Percentiles rank a stretch among this genome's conserved stretches.
Conservation (phyloP, 2,113 vertebrate species). For the human (Homo sapiens) region GRCh38 chr13:35930001-35930500, state of each 20-base stretch:
- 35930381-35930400: background rate
- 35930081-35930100: background rate
- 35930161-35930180: background rate
- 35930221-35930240: background rate
- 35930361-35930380: background rate
- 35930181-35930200: slow-evolving; percentile 11
- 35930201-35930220: background rate
- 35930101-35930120: background rate
- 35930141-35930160: background rate
- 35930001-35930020: background rate
- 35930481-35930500: too few relatives aligned
- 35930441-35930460: too few relatives aligned
- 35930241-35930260: background rate
- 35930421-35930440: background rate
- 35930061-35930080: background rate
- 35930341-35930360: too few relatives aligned
- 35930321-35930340: background rate
- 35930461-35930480: too few relatives aligned
- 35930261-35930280: background rate
- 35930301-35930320: background rate
- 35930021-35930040: background rate
- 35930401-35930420: background rate
- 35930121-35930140: background rate
- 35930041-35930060: background rate
- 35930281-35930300: background rate